phyloP scores from a whole-genome alignment of 2,888 invertebrate genomes.

The Cantharis rustica region DNA sequence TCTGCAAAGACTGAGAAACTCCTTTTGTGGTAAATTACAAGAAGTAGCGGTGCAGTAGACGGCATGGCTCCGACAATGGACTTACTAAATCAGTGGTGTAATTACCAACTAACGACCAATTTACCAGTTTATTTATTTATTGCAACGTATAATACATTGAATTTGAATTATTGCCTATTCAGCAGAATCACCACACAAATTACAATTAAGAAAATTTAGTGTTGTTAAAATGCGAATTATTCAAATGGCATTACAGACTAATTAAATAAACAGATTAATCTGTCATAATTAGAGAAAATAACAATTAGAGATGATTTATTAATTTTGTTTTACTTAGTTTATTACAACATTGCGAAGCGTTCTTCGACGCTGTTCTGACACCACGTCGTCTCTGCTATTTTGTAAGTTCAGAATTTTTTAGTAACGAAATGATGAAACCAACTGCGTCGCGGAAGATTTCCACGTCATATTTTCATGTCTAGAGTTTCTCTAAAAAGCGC shows the following conservation, averaged over 20 bases:
- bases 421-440: too few species aligned
- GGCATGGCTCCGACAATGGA: slow-evolving; percentile 54
- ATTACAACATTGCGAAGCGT: too few species aligned
- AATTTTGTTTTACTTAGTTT: background rate
- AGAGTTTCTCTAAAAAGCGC: background rate
- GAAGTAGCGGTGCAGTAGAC: slow-evolving; percentile 46
- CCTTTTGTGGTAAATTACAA: slow-evolving; percentile 50
- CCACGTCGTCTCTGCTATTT: too few species aligned
- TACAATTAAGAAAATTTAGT: slow-evolving; percentile 6
- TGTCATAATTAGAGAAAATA: background rate
- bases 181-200: slow-evolving; percentile 8
- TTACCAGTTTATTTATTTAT: slow-evolving; percentile 50
- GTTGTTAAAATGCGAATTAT: background rate
- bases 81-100: slow-evolving; percentile 51
- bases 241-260: background rate
- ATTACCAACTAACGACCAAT: slow-evolving; percentile 49
- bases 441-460: background rate
- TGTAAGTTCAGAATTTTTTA: too few species aligned
- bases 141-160: slow-evolving; percentile 37
- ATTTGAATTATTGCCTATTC: slow-evolving; percentile 24
- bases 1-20: slow-evolving; percentile 26
- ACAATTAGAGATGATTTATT: background rate
- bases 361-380: too few species aligned
- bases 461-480: background rate
- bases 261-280: background rate